phyloP scores from a whole-genome alignment of 2,797 vertebrate genomes.

The Tangara arthus region DNA sequence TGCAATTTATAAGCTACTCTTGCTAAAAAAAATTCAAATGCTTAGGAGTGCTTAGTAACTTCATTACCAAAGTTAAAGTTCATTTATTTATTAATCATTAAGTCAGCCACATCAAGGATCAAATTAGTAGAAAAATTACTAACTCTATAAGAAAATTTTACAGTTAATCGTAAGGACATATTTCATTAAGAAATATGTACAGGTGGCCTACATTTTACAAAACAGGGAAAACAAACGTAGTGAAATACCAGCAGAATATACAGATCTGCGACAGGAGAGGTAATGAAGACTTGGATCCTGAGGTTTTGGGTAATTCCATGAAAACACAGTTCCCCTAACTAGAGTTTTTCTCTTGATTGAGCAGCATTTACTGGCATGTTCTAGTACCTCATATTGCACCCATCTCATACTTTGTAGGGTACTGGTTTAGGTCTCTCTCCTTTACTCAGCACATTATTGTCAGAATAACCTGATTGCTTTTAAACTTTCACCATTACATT shows the following conservation, averaged over 20 bases:
- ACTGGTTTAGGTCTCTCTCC: neutral
- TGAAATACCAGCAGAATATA: neutral
- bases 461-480: neutral
- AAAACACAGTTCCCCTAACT: neutral
- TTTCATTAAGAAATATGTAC: neutral
- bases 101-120: conserved; percentile 17
- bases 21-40: neutral
- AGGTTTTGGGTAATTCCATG: neutral
- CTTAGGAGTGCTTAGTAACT: neutral
- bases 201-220: neutral
- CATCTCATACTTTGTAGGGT: neutral
- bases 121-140: neutral
- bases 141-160: neutral
- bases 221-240: neutral
- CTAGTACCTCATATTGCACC: neutral
- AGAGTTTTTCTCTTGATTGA: neutral
- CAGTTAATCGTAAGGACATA: neutral
- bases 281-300: neutral
- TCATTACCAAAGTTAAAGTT: neutral
- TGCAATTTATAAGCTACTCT: neutral
- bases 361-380: neutral
- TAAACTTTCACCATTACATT: neutral
- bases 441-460: neutral
- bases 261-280: neutral
- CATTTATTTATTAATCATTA: neutral